Evolutionary conservation across 2,797 vertebrate species (phyloP).

Genomic region (Masticophis lateralis): DNA sequence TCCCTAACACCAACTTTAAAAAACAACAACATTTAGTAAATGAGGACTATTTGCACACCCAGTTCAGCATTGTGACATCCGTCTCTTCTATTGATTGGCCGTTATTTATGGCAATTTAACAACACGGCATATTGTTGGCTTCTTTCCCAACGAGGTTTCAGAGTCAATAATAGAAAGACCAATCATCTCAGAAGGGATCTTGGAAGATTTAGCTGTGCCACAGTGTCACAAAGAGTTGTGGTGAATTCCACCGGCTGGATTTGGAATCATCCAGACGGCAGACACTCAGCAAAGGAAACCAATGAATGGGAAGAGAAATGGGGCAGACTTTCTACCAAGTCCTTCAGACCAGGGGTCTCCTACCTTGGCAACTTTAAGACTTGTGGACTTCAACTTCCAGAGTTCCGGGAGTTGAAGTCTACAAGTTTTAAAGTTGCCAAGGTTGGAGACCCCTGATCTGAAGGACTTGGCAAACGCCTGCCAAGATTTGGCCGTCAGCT

Average conservation of each 20-base stretch:
- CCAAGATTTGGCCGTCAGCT: neutral
- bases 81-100: slow-evolving; percentile 51
- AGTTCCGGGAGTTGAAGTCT: too few species aligned
- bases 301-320: neutral
- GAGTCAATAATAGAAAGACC: neutral
- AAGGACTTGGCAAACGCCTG: neutral
- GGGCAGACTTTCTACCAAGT: neutral
- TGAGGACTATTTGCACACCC: slow-evolving; percentile 35
- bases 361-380: too few species aligned
- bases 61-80: slow-evolving; percentile 42
- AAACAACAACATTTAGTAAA: neutral
- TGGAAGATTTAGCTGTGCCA: neutral
- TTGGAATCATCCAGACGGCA: neutral
- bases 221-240: neutral
- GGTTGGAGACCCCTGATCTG: neutral
- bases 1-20: slow-evolving; percentile 43
- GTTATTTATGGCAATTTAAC: slow-evolving; percentile 47
- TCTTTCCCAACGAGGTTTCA: slow-evolving; percentile 35
- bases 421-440: too few species aligned
- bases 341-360: too few species aligned
- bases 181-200: slow-evolving; percentile 3
- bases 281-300: neutral
- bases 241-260: neutral
- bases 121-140: slow-evolving; percentile 24
- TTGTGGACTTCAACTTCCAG: too few species aligned